These are phyloP conservation scores for Gallinago jamesoni DNA, from an alignment of 2,113 vertebrate genomes.

Conservation along the genomic window DNA sequence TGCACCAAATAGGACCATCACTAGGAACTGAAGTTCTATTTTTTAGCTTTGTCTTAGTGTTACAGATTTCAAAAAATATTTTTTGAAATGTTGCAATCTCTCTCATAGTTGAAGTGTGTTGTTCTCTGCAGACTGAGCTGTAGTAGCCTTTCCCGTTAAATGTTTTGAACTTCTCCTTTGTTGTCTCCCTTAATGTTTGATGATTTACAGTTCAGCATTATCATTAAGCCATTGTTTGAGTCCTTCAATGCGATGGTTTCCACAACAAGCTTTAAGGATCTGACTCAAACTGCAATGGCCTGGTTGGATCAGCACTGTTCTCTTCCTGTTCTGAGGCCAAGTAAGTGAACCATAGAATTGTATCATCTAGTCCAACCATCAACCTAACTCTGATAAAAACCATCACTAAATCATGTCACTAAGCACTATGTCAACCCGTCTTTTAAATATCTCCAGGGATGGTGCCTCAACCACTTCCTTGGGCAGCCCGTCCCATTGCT, in stretches of 20 bases:
- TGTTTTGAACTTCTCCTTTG: not conserved
- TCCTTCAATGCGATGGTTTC: conserved; percentile 92
- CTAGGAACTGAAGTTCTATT: not conserved
- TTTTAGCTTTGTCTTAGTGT: not conserved
- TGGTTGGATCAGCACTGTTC: conserved; percentile 93
- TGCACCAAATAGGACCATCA: not conserved
- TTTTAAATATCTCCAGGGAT: no score
- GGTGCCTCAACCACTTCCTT: no score
- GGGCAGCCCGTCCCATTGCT: no score
- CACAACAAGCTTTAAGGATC: conserved; percentile 84
- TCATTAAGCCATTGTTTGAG: conserved; percentile 95
- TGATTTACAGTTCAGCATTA: conserved; percentile 88
- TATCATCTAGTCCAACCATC: no score
- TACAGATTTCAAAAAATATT: not conserved
- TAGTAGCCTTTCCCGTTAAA: not conserved
- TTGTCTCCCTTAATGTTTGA: conserved; percentile 74
- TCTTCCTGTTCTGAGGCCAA: conserved; percentile 89
- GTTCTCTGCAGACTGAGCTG: not conserved
- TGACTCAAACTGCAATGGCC: conserved; percentile 84
- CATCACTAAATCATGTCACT: no score
- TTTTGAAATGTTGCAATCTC: not conserved
- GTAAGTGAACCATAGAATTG: conserved; percentile 76
- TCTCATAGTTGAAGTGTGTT: not conserved
- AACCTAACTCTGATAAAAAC: no score
- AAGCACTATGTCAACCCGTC: no score